These are phyloP conservation scores for Poecile atricapillus DNA, from an alignment of 2,113 vertebrate genomes.

Conservation along the genomic window DNA sequence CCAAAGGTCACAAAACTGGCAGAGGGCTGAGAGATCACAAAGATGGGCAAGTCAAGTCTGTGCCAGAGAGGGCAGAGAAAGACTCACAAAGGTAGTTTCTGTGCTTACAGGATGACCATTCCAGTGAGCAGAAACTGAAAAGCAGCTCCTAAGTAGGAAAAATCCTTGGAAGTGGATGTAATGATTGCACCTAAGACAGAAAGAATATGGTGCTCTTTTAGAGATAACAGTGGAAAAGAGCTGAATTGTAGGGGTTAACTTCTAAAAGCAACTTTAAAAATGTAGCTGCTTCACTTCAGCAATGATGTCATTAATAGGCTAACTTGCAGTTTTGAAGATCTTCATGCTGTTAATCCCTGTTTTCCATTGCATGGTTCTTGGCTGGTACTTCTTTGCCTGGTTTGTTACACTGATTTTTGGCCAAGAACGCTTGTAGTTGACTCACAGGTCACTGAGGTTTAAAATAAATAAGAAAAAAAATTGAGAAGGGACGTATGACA, in stretches of 20 bases:
- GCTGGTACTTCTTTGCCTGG: conserved; percentile 31
- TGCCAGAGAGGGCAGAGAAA: background rate
- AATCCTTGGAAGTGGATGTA: background rate
- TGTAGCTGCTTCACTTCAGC: background rate
- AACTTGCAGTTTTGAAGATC: conserved; percentile 16
- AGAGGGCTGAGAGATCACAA: background rate
- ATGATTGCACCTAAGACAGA: background rate
- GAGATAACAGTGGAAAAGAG: background rate
- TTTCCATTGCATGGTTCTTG: conserved; percentile 45
- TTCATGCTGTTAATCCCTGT: background rate
- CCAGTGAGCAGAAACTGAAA: background rate
- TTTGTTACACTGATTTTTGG: conserved; percentile 1
- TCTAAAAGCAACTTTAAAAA: background rate
- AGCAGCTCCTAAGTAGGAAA: background rate
- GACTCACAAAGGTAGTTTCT: background rate
- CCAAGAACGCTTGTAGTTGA: conserved; percentile 55
- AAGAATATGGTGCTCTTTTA: background rate
- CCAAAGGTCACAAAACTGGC: background rate
- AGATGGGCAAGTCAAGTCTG: background rate
- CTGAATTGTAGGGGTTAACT: background rate
- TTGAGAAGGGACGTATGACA: conserved; percentile 27
- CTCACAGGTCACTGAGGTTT: conserved; percentile 58
- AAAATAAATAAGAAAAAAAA: conserved; percentile 33
- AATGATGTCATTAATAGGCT: conserved; percentile 17
- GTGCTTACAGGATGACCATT: background rate